Evolutionary conservation across 2,113 vertebrate genomes (phyloP).

Genomic region (Chloropsis cyanopogon): DNA sequence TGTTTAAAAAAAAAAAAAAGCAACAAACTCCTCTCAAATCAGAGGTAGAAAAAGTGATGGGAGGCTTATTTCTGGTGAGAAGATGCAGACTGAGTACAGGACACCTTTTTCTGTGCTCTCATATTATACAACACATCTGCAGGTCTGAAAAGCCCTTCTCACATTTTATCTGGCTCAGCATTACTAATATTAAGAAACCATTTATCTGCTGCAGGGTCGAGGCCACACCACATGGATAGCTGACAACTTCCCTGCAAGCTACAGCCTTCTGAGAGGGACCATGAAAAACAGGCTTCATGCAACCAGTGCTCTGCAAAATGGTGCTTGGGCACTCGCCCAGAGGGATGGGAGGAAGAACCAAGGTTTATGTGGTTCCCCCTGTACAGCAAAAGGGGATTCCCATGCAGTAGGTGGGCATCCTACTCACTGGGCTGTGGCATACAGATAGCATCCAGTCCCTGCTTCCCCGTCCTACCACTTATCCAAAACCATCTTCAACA

Average conservation of each 20-base stretch:
- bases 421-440: neutral
- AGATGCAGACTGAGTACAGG: neutral
- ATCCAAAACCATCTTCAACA: neutral
- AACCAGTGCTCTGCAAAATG: neutral
- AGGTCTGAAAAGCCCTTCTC: neutral
- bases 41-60: neutral
- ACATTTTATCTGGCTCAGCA: neutral
- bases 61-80: neutral
- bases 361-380: neutral
- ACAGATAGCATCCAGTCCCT: neutral
- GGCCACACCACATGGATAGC: neutral
- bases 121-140: neutral
- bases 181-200: neutral
- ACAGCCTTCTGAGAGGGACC: neutral
- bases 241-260: neutral
- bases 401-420: neutral
- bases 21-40: neutral
- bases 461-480: neutral
- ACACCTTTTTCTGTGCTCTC: neutral
- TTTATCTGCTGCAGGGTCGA: neutral
- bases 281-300: neutral
- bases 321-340: neutral
- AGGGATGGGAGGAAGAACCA: neutral
- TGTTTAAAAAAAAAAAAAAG: neutral
- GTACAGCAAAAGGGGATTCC: neutral